phyloP scores from a whole-genome alignment of 2,113 vertebrate species.

The Amazona vittata region DNA sequence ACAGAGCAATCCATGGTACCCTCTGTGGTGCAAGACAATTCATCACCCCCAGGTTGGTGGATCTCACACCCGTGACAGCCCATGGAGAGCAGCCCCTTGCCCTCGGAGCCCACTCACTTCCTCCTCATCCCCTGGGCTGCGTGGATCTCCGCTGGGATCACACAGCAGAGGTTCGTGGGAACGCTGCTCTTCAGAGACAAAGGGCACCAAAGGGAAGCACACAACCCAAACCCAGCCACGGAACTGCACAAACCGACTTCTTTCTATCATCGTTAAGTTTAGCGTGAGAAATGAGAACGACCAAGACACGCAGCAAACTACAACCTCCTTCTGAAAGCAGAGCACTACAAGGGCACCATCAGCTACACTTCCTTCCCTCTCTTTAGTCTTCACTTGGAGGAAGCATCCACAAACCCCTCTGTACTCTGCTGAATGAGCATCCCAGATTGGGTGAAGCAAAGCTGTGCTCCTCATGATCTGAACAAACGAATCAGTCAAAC shows the following conservation, averaged over 20 bases:
- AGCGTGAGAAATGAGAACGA: not conserved
- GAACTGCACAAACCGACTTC: not conserved
- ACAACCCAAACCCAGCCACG: not conserved
- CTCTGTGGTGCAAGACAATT: not conserved
- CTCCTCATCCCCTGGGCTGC: not conserved
- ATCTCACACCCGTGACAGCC: accelerated
- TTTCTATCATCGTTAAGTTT: not conserved
- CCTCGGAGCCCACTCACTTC: not conserved
- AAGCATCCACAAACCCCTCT: not conserved
- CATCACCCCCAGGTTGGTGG: not conserved
- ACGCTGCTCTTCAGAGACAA: not conserved
- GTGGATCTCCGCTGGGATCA: not conserved
- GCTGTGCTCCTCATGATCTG: not conserved
- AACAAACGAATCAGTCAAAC: not conserved
- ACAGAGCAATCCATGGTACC: accelerated
- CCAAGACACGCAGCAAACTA: not conserved
- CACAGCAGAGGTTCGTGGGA: not conserved
- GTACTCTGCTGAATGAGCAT: not conserved
- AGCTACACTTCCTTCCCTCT: not conserved
- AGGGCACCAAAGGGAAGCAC: not conserved
- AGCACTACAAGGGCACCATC: not conserved
- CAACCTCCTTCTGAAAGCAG: not conserved
- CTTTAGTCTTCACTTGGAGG: not conserved
- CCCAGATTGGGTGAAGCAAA: not conserved
- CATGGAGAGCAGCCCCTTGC: not conserved